A percentile compares a stretch with the other conserved stretches of the same genome.
Evolutionary conservation across 2,888 invertebrate genomes (phyloP).

Genomic region (Caenorhabditis sinica): DNA sequence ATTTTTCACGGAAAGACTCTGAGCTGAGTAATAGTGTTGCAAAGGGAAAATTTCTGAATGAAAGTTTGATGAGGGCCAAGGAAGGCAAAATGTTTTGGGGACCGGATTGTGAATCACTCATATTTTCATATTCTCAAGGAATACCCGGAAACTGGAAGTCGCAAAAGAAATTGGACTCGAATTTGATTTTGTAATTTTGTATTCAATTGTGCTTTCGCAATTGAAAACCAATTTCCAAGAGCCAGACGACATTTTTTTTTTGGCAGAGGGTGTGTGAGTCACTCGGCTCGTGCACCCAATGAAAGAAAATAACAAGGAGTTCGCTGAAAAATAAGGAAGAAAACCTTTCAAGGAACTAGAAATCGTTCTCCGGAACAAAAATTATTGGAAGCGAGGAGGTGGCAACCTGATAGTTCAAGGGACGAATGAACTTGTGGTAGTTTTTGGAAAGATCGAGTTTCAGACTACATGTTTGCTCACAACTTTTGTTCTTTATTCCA

Average conservation of each 20-base stretch:
- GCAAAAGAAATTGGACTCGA: conserved; percentile 3
- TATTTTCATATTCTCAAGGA: neutral
- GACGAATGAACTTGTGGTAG: conserved; percentile 8
- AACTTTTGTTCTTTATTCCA: conserved; percentile 18
- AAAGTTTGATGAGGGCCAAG: conserved; percentile 4
- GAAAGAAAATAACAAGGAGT: conserved; percentile 3
- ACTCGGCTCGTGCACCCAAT: neutral
- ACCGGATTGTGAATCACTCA: neutral
- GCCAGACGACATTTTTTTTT: neutral
- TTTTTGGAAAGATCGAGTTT: conserved; percentile 7
- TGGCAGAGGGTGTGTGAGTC: conserved; percentile 8
- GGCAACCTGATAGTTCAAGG: neutral
- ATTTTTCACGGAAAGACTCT: conserved; percentile 20
- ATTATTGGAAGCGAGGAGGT: neutral
- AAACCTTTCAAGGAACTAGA: neutral
- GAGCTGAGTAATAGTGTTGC: conserved; percentile 15
- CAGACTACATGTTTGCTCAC: conserved; percentile 29
- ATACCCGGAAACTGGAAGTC: conserved; percentile 4
- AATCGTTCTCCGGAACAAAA: neutral
- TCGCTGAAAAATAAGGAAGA: conserved; percentile 1
- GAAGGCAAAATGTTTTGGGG: neutral
- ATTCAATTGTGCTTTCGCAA: conserved; percentile 22
- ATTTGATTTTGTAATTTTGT: conserved; percentile 39
- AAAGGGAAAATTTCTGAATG: neutral
- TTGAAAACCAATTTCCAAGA: conserved; percentile 27